Conservation (phyloP, 2,888 invertebrate genomes). For the Mechanitis mazaeus region DNA sequence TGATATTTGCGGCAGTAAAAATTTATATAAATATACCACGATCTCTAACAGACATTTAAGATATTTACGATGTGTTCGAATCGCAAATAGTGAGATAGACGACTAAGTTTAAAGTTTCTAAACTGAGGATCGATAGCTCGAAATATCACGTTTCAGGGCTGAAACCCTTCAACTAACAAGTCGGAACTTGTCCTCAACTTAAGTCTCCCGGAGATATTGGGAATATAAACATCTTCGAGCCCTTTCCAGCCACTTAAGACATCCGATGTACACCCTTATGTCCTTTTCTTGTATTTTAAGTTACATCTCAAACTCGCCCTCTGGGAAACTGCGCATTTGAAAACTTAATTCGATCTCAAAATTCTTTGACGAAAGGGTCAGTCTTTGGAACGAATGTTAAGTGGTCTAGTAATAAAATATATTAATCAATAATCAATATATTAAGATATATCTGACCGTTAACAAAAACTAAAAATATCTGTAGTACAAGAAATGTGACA, state of each 20-base stretch:
- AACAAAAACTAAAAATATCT: too few species aligned
- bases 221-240: constrained; percentile 68
- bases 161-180: constrained; percentile 41
- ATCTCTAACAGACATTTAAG: not conserved
- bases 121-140: constrained; percentile 21
- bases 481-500: too few species aligned
- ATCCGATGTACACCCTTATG: constrained; percentile 56
- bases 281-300: constrained; percentile 39
- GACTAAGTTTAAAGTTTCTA: constrained; percentile 21
- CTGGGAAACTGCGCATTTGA: constrained; percentile 33
- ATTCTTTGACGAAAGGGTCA: constrained; percentile 24
- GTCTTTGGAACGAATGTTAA: constrained; percentile 8
- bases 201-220: constrained; percentile 62
- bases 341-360: constrained; percentile 28
- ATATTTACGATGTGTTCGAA: not conserved
- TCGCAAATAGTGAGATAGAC: not conserved
- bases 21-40: too few species aligned
- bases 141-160: constrained; percentile 30
- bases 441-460: too few species aligned
- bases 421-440: too few species aligned
- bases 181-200: constrained; percentile 49
- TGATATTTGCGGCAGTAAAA: too few species aligned
- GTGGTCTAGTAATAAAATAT: not conserved
- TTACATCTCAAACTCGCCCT: constrained; percentile 30
- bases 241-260: constrained; percentile 68